Base-by-base conservation (phyloP, 1,140 invertebrate species). In the Papilio xuthus region DNA sequence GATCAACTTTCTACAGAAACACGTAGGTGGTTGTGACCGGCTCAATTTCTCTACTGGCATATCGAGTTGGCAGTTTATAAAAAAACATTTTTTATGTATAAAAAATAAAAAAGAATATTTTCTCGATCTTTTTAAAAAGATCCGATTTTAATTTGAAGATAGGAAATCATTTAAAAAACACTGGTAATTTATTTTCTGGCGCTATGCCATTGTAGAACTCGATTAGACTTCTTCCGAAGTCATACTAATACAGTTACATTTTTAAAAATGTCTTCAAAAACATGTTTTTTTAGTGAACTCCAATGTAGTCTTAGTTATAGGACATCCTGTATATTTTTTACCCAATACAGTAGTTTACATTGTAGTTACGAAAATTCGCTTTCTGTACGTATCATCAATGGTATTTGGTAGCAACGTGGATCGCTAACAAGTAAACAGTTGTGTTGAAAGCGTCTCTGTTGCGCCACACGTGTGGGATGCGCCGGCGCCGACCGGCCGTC, bases 391-490 rank as follows among this genome's bases (percentile, higher is more conserved):
- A 67, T 26, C 26, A 90, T 89, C 87, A 83, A 87, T 88, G 85
- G 84, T 73, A 41, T 73, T 41, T n/a, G 37, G 82, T 56, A 79
- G 73, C 53, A 41, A 20, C 82, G 83, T 83, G 83, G 84, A 82
- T 83, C 84, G 82, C 86, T 94, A 93, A 93, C 83, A 78, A 88
- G 83, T 80, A 86, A 94, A 92, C 85, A 92, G 78, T 83, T 72
- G 78, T 89, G 89, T 89, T 85, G 90, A 91, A 91, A 91, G 89
- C 89, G 87, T 88, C 86, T 88, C 89, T 86, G 87, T 93, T 93
- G 85, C 90, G 90, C 88, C 90, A 93, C 86, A 89, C 79, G 90
- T 92, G 92, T 93, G 91, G 91, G 92, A 93, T 92, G 88, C 83
- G 87, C 82, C 80, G 90, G 91, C 92, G 92, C 89, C 90, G 85